A percentile compares a stretch with the other conserved stretches of the same genome.
These are phyloP conservation scores for Drosophila dunni DNA, from an alignment of 1,140 invertebrate genomes.

Conservation along the genomic window DNA sequence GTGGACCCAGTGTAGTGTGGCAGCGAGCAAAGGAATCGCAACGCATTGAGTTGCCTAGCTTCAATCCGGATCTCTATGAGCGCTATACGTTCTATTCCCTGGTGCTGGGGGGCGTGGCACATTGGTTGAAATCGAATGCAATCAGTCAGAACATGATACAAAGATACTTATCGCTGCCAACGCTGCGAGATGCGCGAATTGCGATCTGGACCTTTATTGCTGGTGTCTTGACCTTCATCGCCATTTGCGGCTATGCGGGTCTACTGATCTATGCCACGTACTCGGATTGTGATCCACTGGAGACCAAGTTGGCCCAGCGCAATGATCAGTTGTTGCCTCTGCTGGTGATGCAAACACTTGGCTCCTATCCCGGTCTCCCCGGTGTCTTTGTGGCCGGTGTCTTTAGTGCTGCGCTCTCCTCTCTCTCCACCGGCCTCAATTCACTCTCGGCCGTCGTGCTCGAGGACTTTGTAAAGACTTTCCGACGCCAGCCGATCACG, in stretches of 20 bases:
- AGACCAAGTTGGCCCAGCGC: constrained; percentile 89
- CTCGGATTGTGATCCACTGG: constrained; percentile 93
- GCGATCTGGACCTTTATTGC: constrained; percentile 90
- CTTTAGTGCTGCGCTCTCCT: constrained; percentile 94
- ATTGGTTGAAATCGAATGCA: constrained; percentile 92
- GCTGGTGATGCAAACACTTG: constrained; percentile 92
- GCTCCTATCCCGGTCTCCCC: constrained; percentile 90
- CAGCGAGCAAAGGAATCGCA: constrained; percentile 89
- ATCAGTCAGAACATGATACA: constrained; percentile 94
- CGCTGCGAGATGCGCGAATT: constrained; percentile 88
- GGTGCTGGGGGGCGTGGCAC: constrained; percentile 91
- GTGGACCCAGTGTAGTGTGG: constrained; percentile 90
- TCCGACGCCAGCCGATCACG: constrained; percentile 86
- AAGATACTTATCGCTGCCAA: constrained; percentile 90
- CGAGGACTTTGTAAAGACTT: constrained; percentile 91
- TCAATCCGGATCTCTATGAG: constrained; percentile 88
- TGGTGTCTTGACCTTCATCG: constrained; percentile 87
- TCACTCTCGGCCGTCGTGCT: constrained; percentile 96
- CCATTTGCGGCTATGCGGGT: constrained; percentile 90
- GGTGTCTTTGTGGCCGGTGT: constrained; percentile 94
- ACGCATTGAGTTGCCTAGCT: constrained; percentile 90
- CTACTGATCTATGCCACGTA: constrained; percentile 94
- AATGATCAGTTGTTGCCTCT: constrained; percentile 91
- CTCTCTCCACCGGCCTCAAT: constrained; percentile 95
- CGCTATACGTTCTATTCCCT: constrained; percentile 92